Evolutionary conservation across 2,888 invertebrate species (phyloP), one percentile per base, ranked within the genome.

Genomic region (Protodeltote pygarga): DNA sequence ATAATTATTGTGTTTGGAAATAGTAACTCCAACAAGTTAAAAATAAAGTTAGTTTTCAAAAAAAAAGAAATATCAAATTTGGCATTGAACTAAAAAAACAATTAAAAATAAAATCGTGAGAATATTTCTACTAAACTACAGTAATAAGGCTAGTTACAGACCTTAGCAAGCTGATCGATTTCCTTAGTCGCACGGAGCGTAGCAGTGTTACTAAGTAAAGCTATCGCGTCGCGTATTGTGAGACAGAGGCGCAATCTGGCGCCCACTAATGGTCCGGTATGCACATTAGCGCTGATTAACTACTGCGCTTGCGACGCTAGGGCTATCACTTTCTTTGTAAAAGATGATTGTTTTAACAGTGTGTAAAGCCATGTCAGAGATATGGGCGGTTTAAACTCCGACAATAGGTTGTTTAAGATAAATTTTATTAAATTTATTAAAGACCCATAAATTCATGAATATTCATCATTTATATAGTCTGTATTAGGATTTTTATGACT

Each of bases 261-360:
- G 58, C 44, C 40, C 47, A 53, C 64, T 75, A 78, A 75, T 78
- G 62, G 72, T 40, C 38, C 44, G 40, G 61, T 65, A 68, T 71
- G 68, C 65, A 68, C 75, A 69, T 76, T 71, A 75, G 53, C 41
- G 52, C 69, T 65, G 68, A 74, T 77, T 73, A 74, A 71, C 60
- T 63, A 45, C 47, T 55, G 33, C 48, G 42, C 35, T 31, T 32
- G 54, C 50, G 28, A 13, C 23, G 23, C 17, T 44, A 66, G 62
- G 66, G 66, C 35, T 65, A 29, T 25, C 46, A 10, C 10, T 0
- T 13, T n/a, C 2, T 31, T 17, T 11, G 13, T 35, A 3, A 38
- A 39, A 5, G 9, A 3, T 16, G 10, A 5, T 2, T 10, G 3
- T 23, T 5, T 10, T 10, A 23, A n/a, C n/a, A n/a, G n/a, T n/a